Base-by-base conservation (phyloP, 2,888 invertebrate genomes). In the Hirtodrosophila histrioides region DNA sequence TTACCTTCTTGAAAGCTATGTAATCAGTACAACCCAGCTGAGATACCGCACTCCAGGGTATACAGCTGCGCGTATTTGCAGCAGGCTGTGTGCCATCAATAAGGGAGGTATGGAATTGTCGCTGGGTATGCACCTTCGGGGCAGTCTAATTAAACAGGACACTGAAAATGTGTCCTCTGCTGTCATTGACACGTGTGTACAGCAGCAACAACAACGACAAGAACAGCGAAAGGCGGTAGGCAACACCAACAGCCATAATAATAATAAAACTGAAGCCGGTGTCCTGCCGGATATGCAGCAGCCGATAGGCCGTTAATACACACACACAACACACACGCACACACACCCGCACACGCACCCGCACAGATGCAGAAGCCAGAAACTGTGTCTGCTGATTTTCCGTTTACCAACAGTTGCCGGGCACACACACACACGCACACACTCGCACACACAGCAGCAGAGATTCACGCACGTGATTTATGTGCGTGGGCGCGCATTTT, bases 401-500 rank as follows among this genome's bases (percentile, higher is more conserved):
- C 76, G 88, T 86, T 82, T 69, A 66, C 76, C 86, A 62, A 69
- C 60, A 73, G 69, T 65, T 77, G 70, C 56, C 55, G 58, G 56
- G 39, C 55, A 36, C 41, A 4, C 37, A 12, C 10, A 31, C 35
- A 29, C 53, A 45, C 35, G 35, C 45, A 40, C 46, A 53, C 43
- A 23, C 48, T 23, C 29, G 40, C 17, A 58, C 58, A 58, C 40
- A 51, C 67, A 64, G 43, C 61, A 57, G 77, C 71, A 57, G 63
- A 67, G 81, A 81, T 82, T 84, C 83, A 65, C 66, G 86, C 86
- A 79, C 84, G 88, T 83, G 82, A 83, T 83, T 83, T 83, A 83
- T 83, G 86, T 86, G 83, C 82, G 82, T 88, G 88, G 88, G 82
- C 70, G 86, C 82, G 86, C 76, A 83, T 83, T 83, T 83, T 86